Percentiles rank a stretch among this genome's conserved stretches.
Conservation (phyloP, 2,888 invertebrate species). For the Ceratothoa steindachneri region DNA sequence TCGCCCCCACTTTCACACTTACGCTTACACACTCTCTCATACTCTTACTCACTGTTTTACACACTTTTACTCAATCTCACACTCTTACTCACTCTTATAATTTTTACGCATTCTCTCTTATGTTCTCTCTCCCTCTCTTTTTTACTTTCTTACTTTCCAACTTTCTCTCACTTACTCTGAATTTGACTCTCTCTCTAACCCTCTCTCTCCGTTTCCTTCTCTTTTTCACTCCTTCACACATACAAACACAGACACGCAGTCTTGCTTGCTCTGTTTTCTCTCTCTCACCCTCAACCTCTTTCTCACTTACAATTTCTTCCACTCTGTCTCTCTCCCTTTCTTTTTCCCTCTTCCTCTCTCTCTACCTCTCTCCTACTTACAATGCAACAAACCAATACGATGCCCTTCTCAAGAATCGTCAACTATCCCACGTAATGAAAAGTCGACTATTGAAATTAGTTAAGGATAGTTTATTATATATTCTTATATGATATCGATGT, state of each 20-base stretch:
- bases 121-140: background rate
- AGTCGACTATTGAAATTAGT: no score
- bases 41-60: background rate
- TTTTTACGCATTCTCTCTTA: no score
- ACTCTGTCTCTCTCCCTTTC: no score
- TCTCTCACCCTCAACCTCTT: background rate
- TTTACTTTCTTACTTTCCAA: background rate
- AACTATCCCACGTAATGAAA: no score
- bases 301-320: background rate
- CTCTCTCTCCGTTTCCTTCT: background rate
- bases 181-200: background rate
- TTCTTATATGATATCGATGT: no score
- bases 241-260: background rate
- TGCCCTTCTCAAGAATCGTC: background rate
- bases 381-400: background rate
- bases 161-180: background rate
- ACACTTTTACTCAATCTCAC: background rate
- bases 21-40: background rate
- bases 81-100: no score
- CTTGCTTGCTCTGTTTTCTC: background rate
- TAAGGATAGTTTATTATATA: no score
- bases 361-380: background rate
- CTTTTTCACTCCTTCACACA: background rate
- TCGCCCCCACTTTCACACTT: background rate
- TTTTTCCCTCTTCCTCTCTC: background rate